Conservation (phyloP, 2,797 vertebrate species). For the Muscicapa comitata region DNA sequence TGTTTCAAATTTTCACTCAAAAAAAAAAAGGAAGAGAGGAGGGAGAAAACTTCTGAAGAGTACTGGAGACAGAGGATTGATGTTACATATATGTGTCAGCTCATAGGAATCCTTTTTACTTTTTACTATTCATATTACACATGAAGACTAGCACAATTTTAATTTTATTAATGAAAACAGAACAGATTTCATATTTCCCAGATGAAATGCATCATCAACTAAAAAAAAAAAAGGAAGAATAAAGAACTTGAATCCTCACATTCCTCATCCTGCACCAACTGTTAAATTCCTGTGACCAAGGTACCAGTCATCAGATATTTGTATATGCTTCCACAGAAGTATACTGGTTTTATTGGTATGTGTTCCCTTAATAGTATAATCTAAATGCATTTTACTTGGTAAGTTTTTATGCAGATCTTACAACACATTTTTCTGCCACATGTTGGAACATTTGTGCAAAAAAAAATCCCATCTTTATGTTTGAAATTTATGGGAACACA, state of each 20-base stretch:
- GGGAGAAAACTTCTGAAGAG: neutral
- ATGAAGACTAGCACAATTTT: constrained; percentile 31
- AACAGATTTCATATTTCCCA: constrained; percentile 34
- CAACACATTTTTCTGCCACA: constrained; percentile 75
- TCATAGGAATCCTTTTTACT: neutral
- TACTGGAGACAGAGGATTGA: neutral
- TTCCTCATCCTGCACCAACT: constrained; percentile 12
- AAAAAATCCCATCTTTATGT: constrained; percentile 79
- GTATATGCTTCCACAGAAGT: neutral
- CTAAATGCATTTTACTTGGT: constrained; percentile 64
- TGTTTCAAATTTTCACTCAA: neutral
- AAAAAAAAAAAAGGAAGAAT: neutral
- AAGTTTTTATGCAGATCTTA: constrained; percentile 73
- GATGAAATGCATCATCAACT: neutral
- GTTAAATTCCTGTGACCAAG: neutral
- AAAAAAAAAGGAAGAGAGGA: neutral
- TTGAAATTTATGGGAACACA: constrained; percentile 86
- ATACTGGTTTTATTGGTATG: constrained; percentile 40
- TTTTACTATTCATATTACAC: neutral
- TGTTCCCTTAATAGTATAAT: constrained; percentile 43
- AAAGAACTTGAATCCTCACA: neutral
- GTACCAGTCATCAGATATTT: constrained; percentile 29
- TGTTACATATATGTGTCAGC: neutral
- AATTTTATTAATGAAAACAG: constrained; percentile 45
- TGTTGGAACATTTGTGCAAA: constrained; percentile 78